phyloP scores from a whole-genome alignment of 1,140 invertebrate genomes.

The Procambarus virginalis region DNA sequence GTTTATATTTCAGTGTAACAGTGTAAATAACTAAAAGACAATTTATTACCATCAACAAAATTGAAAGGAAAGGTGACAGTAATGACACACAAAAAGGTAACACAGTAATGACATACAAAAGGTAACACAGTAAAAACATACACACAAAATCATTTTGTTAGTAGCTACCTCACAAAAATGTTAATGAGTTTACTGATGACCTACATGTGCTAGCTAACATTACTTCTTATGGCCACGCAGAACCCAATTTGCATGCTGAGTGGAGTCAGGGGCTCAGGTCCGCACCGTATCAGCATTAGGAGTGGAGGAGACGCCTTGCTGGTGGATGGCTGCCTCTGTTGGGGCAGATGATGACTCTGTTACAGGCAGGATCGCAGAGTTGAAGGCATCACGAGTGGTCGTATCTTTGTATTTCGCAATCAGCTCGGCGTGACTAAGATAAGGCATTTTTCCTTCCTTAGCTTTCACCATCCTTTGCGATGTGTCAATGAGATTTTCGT shows the following conservation, averaged over 20 bases:
- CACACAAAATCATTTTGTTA: not conserved
- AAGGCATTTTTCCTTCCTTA: not conserved
- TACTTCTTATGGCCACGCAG: not conserved
- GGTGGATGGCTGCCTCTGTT: not conserved
- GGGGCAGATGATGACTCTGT: not conserved
- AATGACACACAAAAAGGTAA: too few relatives aligned
- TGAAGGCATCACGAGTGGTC: not conserved
- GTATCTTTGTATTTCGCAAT: not conserved
- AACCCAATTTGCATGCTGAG: not conserved
- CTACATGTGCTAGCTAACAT: not conserved
- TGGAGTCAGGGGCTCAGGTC: not conserved
- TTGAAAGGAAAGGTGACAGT: too few relatives aligned
- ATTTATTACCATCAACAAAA: too few relatives aligned
- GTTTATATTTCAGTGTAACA: too few relatives aligned
- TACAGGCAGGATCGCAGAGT: not conserved
- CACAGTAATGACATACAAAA: too few relatives aligned
- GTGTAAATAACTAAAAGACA: too few relatives aligned
- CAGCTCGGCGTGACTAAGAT: not conserved
- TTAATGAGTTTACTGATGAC: not conserved
- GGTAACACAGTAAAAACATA: not conserved
- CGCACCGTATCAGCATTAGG: constrained; percentile 2
- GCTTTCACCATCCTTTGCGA: not conserved
- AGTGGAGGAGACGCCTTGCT: not conserved
- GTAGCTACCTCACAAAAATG: not conserved
- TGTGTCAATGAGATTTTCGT: not conserved